phyloP scores from a whole-genome alignment of 1,140 invertebrate species.

The Camponotus floridanus region DNA sequence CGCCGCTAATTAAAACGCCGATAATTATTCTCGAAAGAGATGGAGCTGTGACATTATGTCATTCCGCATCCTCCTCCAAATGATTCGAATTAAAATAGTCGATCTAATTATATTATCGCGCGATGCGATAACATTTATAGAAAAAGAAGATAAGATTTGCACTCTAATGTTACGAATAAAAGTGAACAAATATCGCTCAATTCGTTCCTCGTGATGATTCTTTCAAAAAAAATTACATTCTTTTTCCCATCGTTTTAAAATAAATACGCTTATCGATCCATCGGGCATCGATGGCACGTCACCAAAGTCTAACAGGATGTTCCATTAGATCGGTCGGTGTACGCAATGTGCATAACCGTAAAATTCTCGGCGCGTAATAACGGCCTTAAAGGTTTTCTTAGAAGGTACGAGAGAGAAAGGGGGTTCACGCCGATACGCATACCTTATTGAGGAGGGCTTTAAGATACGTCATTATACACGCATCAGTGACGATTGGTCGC shows the following conservation, averaged over 20 bases:
- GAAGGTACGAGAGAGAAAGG: constrained; percentile 12
- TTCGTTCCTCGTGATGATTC: not conserved
- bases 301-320: constrained; percentile 23
- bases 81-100: not conserved
- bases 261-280: constrained; percentile 19
- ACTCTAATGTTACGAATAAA: not conserved
- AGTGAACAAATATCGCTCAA: not conserved
- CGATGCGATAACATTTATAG: not conserved
- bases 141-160: not conserved
- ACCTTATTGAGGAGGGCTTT: constrained; percentile 27
- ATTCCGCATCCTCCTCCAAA: not conserved
- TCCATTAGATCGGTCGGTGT: constrained; percentile 13
- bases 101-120: not conserved
- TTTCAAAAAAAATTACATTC: no score
- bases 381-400: constrained; percentile 29
- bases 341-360: constrained; percentile 55
- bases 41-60: not conserved
- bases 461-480: constrained; percentile 45
- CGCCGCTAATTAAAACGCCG: not conserved
- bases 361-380: constrained; percentile 51
- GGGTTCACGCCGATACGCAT: constrained; percentile 10
- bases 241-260: not conserved
- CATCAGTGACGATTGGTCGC: constrained; percentile 34
- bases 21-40: not conserved
- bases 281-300: not conserved